Base-by-base conservation (phyloP, 1,140 invertebrate genomes). In the honey bee (Apis mellifera) region DNA sequence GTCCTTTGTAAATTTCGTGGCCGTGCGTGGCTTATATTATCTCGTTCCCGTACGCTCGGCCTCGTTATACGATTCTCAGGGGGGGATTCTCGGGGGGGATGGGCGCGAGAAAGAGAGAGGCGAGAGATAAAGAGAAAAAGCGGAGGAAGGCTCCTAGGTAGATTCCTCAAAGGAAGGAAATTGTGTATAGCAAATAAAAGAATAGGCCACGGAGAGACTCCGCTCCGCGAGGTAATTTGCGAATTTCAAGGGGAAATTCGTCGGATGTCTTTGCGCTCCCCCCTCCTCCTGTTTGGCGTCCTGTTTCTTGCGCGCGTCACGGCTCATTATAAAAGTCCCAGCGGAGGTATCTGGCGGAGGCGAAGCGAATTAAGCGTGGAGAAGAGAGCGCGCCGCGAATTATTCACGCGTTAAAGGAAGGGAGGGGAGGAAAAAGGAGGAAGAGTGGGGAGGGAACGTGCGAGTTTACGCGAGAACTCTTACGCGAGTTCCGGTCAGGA, bases 1-100 rank as follows among this genome's bases (percentile, higher is more conserved):
- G 82, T 84, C 71, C 85, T 86, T 86, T 86, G 82, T 86, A 84
- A 87, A 86, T 87, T 84, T 74, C 52, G 57, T 57, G 55, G 52
- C n/a, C 73, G 59, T 77, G 64, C 68, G 64, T 66, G 55, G 60
- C 55, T 77, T 77, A 57, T 84, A 80, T 87, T 80, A 87, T 66
- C 52, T 83, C 55, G 69, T 78, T 70, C 75, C 64, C 52, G 55
- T 65, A 65, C 55, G 72, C 32, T 65, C 54, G 32, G 82, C 26
- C 82, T 86, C 84, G 84, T 86, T 86, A 87, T 81, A 80, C 70
- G 68, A 83, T 87, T 73, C 81, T 71, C 84, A n/a, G 32, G 17
- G 74, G 26, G 83, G 32, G 32, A 70, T 60, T 55, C 17, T n/a
- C n/a, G n/a, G 66, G 69, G 42, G 15, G 52, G 32, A 3, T 48